Conservation (phyloP, 2,113 vertebrate species). For the Onychostruthus taczanowskii region DNA sequence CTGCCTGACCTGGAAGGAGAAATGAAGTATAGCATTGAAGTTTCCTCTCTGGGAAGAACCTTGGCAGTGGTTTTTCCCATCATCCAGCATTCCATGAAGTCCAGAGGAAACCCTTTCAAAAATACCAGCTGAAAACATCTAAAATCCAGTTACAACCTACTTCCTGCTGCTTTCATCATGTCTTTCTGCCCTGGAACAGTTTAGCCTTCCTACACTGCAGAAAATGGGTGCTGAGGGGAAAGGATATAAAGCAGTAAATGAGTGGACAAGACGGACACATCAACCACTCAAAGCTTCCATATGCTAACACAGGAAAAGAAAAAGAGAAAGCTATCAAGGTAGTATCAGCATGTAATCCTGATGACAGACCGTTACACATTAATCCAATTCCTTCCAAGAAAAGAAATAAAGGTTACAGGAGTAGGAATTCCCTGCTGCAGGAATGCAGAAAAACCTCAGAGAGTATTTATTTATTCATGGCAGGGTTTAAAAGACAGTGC, state of each 20-base stretch:
- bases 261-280: background rate
- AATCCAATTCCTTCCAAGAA: background rate
- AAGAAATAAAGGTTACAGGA: background rate
- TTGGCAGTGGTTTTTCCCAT: background rate
- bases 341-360: background rate
- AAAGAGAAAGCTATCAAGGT: background rate
- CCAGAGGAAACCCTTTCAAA: background rate
- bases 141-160: background rate
- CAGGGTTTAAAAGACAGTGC: background rate
- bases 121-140: background rate
- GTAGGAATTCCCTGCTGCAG: background rate
- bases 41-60: background rate
- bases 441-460: background rate
- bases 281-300: background rate
- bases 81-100: background rate
- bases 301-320: background rate
- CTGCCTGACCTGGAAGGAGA: background rate
- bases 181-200: background rate
- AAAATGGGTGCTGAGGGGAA: background rate
- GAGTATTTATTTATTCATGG: background rate
- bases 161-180: background rate
- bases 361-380: background rate
- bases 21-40: background rate
- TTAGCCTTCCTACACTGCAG: background rate
- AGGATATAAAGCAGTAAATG: background rate